These are phyloP conservation scores for Galaxias olidus DNA, from an alignment of 2,797 vertebrate species.

Conservation along the genomic window DNA sequence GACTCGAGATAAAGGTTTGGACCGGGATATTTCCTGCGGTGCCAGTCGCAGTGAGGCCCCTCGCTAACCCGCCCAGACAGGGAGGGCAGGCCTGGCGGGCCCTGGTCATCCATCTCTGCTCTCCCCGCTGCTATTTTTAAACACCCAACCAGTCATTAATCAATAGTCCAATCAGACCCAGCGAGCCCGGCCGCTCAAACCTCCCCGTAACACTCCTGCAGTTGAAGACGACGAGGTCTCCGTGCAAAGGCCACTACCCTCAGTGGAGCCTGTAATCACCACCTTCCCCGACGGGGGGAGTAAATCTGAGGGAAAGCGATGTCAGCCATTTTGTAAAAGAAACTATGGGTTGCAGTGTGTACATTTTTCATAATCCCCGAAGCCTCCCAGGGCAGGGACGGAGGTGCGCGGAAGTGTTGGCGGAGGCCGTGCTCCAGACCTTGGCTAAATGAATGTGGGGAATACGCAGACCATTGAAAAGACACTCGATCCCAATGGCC, in stretches of 20 bases:
- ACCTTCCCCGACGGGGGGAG: too few relatives aligned
- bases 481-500: conserved; percentile 39
- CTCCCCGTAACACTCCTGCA: conserved; percentile 23
- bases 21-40: too few relatives aligned
- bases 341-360: too few relatives aligned
- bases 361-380: conserved; percentile 1
- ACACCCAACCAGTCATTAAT: conserved; percentile 49
- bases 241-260: too few relatives aligned
- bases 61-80: conserved; percentile 2
- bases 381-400: too few relatives aligned
- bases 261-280: too few relatives aligned
- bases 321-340: too few relatives aligned
- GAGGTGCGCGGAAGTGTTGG: too few relatives aligned
- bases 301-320: too few relatives aligned
- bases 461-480: conserved; percentile 40
- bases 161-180: conserved; percentile 41
- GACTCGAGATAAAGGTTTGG: too few relatives aligned
- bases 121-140: conserved; percentile 47
- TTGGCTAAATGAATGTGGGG: conserved; percentile 33
- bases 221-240: neutral
- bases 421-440: too few relatives aligned
- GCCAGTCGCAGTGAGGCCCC: too few relatives aligned
- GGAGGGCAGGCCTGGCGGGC: conserved; percentile 1
- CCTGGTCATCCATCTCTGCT: conserved; percentile 34
- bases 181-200: conserved; percentile 22